Conservation (phyloP, 2,797 vertebrate genomes). For the Tachyglossus aculeatus region DNA sequence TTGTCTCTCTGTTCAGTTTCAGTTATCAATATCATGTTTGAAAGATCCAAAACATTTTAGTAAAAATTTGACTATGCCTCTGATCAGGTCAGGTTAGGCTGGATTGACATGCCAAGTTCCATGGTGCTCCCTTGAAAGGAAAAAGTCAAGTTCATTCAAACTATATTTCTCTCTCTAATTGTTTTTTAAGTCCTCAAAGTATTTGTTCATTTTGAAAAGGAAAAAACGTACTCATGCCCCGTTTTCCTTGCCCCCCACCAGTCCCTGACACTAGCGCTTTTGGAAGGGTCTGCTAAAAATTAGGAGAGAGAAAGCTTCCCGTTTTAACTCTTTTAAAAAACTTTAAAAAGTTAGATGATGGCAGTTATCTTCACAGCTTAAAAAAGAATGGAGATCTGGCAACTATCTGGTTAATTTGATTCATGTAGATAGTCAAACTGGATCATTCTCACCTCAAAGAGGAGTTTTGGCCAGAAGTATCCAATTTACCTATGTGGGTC, state of each 20-base stretch:
- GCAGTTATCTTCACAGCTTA: too few species aligned
- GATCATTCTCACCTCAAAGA: too few species aligned
- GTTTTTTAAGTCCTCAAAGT: slow-evolving; percentile 47
- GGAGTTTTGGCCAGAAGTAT: too few species aligned
- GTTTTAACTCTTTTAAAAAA: slow-evolving; percentile 1
- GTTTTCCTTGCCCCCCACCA: slow-evolving; percentile 18
- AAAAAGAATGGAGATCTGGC: too few species aligned
- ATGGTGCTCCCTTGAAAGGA: slow-evolving; percentile 48
- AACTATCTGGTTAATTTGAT: too few species aligned
- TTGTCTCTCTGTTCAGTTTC: slow-evolving; percentile 65
- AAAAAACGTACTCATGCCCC: slow-evolving; percentile 32
- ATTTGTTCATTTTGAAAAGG: slow-evolving; percentile 52
- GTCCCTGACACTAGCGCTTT: not conserved
- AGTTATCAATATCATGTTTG: slow-evolving; percentile 74
- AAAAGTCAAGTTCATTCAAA: slow-evolving; percentile 49
- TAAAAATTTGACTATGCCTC: slow-evolving; percentile 62
- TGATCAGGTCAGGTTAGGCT: slow-evolving; percentile 52
- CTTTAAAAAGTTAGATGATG: too few species aligned
- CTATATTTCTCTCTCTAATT: slow-evolving; percentile 4
- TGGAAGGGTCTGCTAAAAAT: slow-evolving; percentile 16
- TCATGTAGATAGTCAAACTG: too few species aligned
- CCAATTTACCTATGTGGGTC: too few species aligned
- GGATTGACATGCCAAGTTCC: slow-evolving; percentile 57
- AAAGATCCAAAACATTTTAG: slow-evolving; percentile 72
- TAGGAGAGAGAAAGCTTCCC: slow-evolving; percentile 41